These are phyloP conservation scores for Apamea epomidion DNA, from an alignment of 2,888 invertebrate genomes.

Conservation along the genomic window DNA sequence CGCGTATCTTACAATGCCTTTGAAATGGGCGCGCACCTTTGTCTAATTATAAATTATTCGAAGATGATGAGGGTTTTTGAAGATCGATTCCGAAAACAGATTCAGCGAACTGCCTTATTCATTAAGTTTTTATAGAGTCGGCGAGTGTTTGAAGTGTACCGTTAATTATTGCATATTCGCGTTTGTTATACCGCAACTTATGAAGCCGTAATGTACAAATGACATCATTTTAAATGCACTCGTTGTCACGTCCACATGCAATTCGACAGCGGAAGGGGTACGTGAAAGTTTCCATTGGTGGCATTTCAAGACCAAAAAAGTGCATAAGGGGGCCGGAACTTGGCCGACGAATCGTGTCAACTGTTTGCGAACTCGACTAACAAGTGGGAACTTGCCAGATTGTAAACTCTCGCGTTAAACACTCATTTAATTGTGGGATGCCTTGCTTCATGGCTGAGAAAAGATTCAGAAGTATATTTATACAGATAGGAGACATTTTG, in stretches of 20 bases:
- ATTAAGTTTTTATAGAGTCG: constrained; percentile 30
- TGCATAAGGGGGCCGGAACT: constrained; percentile 76
- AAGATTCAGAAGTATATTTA: constrained; percentile 60
- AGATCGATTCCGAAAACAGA: constrained; percentile 53
- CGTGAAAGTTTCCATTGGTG: constrained; percentile 75
- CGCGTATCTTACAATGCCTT: constrained; percentile 71
- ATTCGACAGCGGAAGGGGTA: constrained; percentile 69
- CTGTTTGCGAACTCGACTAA: constrained; percentile 79
- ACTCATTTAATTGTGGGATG: constrained; percentile 74
- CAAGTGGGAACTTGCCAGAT: constrained; percentile 75
- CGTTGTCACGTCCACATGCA: constrained; percentile 65
- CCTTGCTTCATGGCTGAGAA: constrained; percentile 68
- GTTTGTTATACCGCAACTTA: constrained; percentile 45
- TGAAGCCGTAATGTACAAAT: constrained; percentile 54
- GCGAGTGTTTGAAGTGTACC: constrained; percentile 40
- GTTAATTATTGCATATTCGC: constrained; percentile 50
- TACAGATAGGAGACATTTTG: constrained; percentile 63
- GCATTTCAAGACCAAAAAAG: constrained; percentile 77
- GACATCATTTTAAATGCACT: constrained; percentile 68
- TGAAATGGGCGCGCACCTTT: constrained; percentile 70
- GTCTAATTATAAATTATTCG: constrained; percentile 67
- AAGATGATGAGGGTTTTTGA: constrained; percentile 59
- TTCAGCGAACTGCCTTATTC: constrained; percentile 22
- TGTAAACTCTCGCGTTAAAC: constrained; percentile 73
- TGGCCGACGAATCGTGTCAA: constrained; percentile 76